phyloP scores from a whole-genome alignment of 2,797 vertebrate genomes.

The Oreonectes daqikongensis region DNA sequence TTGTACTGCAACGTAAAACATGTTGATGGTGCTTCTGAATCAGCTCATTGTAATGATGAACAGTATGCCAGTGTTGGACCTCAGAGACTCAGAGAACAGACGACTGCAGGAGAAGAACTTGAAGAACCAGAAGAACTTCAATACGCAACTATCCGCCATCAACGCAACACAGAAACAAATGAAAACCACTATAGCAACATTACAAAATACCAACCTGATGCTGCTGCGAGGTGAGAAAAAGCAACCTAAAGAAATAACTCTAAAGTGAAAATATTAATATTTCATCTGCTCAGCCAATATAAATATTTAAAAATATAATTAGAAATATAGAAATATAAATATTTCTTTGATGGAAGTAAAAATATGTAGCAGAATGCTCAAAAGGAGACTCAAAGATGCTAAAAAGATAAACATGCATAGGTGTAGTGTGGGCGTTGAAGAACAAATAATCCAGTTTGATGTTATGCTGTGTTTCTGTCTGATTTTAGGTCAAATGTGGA shows the following conservation, averaged over 20 bases:
- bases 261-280: no score
- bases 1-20: neutral
- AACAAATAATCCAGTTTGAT: neutral
- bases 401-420: no score
- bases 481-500: neutral
- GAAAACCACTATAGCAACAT: neutral
- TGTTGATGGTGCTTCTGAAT: neutral
- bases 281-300: no score
- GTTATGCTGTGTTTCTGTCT: neutral
- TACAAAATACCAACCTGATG: neutral
- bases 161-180: neutral
- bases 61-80: neutral
- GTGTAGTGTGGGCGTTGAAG: no score
- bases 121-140: conserved; percentile 18
- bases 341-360: no score
- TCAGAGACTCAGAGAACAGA: neutral
- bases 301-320: no score
- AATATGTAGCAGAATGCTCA: no score
- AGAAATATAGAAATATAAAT: no score
- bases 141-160: neutral
- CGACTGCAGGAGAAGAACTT: neutral
- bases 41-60: neutral
- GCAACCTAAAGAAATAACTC: no score
- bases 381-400: no score
- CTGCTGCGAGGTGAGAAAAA: neutral